Evolutionary conservation across 35 echinoderm and acorn worm genomes (phyloP).

Genomic region (Hemicentrotus pulcherrimus): DNA sequence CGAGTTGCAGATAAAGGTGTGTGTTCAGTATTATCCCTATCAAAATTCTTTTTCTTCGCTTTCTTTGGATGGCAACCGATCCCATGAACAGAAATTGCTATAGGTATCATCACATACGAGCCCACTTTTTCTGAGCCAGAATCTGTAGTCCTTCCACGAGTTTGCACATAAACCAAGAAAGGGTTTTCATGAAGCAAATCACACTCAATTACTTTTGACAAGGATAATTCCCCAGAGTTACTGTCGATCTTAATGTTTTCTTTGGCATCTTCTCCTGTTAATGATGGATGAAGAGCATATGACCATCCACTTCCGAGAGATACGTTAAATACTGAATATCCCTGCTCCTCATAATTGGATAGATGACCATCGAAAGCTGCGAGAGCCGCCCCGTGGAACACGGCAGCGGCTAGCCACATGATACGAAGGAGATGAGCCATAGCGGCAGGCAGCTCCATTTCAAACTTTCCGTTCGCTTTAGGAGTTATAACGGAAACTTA

Average conservation of each 20-base stretch:
- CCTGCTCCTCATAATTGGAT: slow-evolving; percentile 38
- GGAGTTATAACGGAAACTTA: neutral
- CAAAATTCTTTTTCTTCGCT: slow-evolving; percentile 55
- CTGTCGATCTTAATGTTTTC: slow-evolving; percentile 63
- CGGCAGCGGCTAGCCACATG: slow-evolving; percentile 24
- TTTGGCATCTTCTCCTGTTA: slow-evolving; percentile 65
- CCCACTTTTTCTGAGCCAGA: slow-evolving; percentile 20
- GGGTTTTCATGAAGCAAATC: slow-evolving; percentile 77
- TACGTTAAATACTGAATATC: slow-evolving; percentile 54
- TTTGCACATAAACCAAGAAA: slow-evolving; percentile 80
- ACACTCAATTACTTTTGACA: slow-evolving; percentile 72
- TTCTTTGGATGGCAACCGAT: slow-evolving; percentile 68
- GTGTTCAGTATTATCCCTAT: slow-evolving; percentile 57
- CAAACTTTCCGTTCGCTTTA: neutral
- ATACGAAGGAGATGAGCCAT: slow-evolving; percentile 40
- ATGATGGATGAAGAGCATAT: slow-evolving; percentile 62
- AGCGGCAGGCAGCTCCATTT: slow-evolving; percentile 41
- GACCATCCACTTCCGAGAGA: slow-evolving; percentile 56
- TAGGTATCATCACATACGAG: slow-evolving; percentile 64
- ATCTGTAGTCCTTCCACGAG: slow-evolving; percentile 75
- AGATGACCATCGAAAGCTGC: slow-evolving; percentile 61
- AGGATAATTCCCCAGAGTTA: slow-evolving; percentile 62
- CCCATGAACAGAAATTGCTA: slow-evolving; percentile 82
- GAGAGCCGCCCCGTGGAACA: slow-evolving; percentile 37
- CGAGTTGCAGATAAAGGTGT: slow-evolving; percentile 56